A percentile compares a stretch with the other conserved stretches of the same genome.
Conservation (phyloP, 2,888 invertebrate species). For the Gerris lacustris region DNA sequence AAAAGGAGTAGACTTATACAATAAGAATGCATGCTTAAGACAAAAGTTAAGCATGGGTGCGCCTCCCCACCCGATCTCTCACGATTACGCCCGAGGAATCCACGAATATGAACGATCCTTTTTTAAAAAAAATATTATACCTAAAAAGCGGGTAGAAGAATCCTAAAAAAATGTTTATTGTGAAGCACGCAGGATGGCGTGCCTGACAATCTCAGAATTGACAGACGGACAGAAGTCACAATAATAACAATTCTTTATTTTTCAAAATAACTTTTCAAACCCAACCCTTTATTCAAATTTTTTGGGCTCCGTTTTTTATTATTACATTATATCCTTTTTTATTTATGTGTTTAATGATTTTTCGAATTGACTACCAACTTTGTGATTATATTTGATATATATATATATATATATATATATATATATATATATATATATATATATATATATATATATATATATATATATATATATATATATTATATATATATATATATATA, state of each 20-base stretch:
- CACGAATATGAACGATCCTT: neutral
- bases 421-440: too few species aligned
- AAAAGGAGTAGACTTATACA: too few species aligned
- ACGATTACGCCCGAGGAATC: conserved; percentile 1
- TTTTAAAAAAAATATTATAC: neutral
- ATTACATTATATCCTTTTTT: too few species aligned
- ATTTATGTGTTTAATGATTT: too few species aligned
- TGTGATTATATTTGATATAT: too few species aligned
- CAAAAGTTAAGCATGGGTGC: neutral
- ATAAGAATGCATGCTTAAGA: neutral
- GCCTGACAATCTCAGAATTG: neutral
- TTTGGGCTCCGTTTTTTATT: too few species aligned
- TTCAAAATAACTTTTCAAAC: neutral
- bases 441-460: too few species aligned
- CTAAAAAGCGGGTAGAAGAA: neutral
- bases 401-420: too few species aligned
- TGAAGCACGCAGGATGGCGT: conserved; percentile 2
- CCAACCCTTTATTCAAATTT: neutral
- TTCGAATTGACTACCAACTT: too few species aligned
- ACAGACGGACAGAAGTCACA: neutral
- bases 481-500: too few species aligned
- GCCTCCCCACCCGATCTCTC: neutral
- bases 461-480: too few species aligned
- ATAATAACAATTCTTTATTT: conserved; percentile 1
- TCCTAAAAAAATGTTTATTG: too few species aligned